Conservation (phyloP, 2,113 vertebrate genomes). For the Todiramphus saurophagus region DNA sequence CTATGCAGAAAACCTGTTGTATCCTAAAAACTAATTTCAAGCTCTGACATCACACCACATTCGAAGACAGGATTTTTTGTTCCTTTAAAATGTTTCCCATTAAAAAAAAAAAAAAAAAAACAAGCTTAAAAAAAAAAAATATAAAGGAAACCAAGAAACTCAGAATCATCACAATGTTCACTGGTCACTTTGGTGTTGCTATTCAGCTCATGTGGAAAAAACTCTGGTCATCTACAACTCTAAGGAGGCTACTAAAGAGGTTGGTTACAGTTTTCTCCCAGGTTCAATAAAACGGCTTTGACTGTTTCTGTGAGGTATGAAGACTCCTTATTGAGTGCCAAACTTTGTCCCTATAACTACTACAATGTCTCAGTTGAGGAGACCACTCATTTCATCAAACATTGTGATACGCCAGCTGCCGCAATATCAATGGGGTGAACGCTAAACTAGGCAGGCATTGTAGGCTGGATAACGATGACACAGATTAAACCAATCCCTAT, state of each 20-base stretch:
- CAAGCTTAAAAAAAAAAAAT: no score
- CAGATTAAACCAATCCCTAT: neutral
- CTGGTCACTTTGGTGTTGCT: neutral
- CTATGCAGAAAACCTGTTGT: neutral
- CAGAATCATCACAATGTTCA: neutral
- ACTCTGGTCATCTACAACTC: neutral
- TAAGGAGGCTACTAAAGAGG: neutral
- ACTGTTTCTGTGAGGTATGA: neutral
- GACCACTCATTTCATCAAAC: neutral
- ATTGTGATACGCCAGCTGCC: neutral
- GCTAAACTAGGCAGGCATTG: neutral
- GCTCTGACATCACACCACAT: neutral
- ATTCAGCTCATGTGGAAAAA: neutral
- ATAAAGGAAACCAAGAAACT: no score
- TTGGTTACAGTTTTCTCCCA: neutral
- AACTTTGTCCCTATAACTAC: neutral
- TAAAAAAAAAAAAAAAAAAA: neutral
- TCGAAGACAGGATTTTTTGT: neutral
- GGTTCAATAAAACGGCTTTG: neutral
- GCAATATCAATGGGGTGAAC: neutral
- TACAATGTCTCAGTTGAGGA: neutral
- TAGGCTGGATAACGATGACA: fast-evolving
- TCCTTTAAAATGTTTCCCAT: neutral
- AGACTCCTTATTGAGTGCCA: neutral
- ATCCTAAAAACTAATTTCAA: neutral